Evolutionary conservation across 2,888 invertebrate species (phyloP), one percentile per base, ranked within the genome.

Genomic region (Subacronicta megacephala): DNA sequence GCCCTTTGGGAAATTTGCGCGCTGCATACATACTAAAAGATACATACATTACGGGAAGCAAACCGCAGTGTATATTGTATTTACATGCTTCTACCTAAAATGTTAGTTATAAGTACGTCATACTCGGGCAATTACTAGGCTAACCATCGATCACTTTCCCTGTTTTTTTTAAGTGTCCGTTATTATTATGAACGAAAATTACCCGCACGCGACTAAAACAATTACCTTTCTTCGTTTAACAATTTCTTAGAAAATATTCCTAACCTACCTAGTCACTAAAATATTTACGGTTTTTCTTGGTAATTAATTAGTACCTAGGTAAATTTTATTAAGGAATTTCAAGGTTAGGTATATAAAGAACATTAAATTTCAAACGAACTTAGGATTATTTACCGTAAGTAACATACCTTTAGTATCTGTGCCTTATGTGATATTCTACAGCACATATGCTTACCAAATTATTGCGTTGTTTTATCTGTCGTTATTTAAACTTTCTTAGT

Each of bases 1-100:
- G 52, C 29, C 73, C 72, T 63, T 58, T 63, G 72, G 72, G 73
- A 75, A 71, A 73, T 75, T 66, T 50, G 29, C 17, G n/a, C 41
- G 37, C 29, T 69, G 56, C 65, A 69, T 29, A 29, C 31, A n/a
- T 66, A 62, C 57, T 57, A 54, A 67, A 63, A 47, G 45, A 35
- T 16, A 38, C 36, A 53, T 51, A 60, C 50, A 53, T 54, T 44
- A 57, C 60, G 29, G 37, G 16, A 62, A 55, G 36, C 37, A 9
- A 16, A 23, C 61, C 62, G 40, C 37, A 52, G 46, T 58, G 26
- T 51, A 17, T 44, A 46, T 65, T 58, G n/a, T 64, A 58, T 58
- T 58, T 33, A 62, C 49, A 31, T 29, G 18, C 23, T 44, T 40
- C 44, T 37, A 52, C 35, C n/a, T 35, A 15, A 31, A 15, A 44